These are phyloP conservation scores for Drosophila saltans DNA, from an alignment of 1,140 invertebrate genomes.

Conservation along the genomic window DNA sequence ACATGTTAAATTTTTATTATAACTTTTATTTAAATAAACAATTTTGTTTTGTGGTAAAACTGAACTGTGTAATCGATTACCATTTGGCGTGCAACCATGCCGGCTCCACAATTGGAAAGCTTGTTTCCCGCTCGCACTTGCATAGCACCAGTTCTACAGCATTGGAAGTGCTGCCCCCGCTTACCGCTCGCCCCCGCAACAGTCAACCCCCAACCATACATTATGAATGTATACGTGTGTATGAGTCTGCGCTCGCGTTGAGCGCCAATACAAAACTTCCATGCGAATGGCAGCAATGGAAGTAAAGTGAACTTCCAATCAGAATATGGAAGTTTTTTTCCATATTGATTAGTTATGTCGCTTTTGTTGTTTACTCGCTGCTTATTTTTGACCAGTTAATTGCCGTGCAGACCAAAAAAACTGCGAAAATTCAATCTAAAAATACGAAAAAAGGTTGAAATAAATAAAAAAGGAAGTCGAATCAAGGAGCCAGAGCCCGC, in stretches of 20 bases:
- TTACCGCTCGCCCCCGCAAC: not conserved
- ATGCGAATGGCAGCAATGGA: constrained; percentile 11
- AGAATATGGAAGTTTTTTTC: constrained; percentile 76
- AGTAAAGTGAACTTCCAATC: constrained; percentile 19
- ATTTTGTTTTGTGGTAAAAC: too few relatives aligned
- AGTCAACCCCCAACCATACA: not conserved
- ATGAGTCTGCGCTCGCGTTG: constrained; percentile 2
- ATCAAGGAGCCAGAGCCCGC: not conserved
- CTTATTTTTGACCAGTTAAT: constrained; percentile 79
- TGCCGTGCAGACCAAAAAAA: constrained; percentile 62
- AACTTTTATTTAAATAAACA: too few relatives aligned
- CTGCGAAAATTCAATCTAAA: constrained; percentile 9
- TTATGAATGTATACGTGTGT: not conserved
- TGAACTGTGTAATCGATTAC: not conserved
- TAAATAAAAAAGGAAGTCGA: not conserved
- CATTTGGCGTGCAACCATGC: not conserved
- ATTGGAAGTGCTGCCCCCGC: constrained; percentile 1
- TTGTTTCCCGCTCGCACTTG: not conserved
- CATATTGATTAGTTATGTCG: constrained; percentile 83
- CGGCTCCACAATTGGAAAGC: constrained; percentile 6
- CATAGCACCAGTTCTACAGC: not conserved
- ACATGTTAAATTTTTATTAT: too few relatives aligned
- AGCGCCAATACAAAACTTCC: constrained; percentile 9
- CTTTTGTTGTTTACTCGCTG: constrained; percentile 83
- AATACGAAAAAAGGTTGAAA: constrained; percentile 18